These are phyloP conservation scores for Nephrotoma appendiculata DNA, from an alignment of 2,888 invertebrate species.

Conservation along the genomic window DNA sequence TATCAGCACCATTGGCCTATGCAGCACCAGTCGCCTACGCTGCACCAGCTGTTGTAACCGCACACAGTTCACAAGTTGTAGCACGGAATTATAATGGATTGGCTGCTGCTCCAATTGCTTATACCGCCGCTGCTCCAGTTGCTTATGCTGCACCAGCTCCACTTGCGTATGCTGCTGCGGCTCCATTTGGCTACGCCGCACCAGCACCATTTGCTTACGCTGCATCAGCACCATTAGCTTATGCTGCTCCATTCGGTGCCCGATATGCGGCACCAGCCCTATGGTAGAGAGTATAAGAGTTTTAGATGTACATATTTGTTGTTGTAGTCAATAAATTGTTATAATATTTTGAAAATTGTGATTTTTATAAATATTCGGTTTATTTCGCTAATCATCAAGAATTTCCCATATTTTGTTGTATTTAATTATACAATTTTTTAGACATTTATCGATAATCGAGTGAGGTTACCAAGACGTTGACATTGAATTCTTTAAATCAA, in stretches of 20 bases:
- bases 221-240: background rate
- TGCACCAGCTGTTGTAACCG: conserved; percentile 9
- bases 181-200: conserved; percentile 15
- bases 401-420: too few species aligned
- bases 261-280: background rate
- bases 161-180: conserved; percentile 18
- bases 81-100: conserved; percentile 23
- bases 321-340: background rate
- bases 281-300: background rate
- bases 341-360: background rate
- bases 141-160: conserved; percentile 17
- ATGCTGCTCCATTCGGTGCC: conserved; percentile 3
- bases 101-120: conserved; percentile 18
- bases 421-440: too few species aligned
- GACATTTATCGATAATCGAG: too few species aligned
- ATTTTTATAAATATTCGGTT: too few species aligned
- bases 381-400: too few species aligned
- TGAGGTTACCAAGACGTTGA: too few species aligned
- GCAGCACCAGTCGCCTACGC: conserved; percentile 11
- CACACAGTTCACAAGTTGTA: conserved; percentile 19
- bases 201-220: conserved; percentile 19
- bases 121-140: conserved; percentile 17
- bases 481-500: too few species aligned
- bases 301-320: background rate
- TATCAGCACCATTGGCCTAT: conserved; percentile 10